Percentiles rank a stretch among this genome's conserved stretches.
Evolutionary conservation across 2,888 invertebrate genomes (phyloP).

Genomic region (Nephrotoma appendiculata): DNA sequence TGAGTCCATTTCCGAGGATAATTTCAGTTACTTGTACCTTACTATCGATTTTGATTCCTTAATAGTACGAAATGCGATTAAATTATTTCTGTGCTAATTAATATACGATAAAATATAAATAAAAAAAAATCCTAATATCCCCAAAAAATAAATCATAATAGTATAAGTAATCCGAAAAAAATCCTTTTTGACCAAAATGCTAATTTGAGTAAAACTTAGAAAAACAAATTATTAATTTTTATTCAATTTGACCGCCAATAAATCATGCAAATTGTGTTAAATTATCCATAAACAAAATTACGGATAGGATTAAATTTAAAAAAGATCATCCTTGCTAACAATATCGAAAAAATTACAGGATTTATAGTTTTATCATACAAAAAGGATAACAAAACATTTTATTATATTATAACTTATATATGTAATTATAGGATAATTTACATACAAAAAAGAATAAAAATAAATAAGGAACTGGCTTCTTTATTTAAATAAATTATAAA

Average conservation of each 20-base stretch:
- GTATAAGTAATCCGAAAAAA: not conserved
- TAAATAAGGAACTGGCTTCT: not conserved
- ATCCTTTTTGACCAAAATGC: not conserved
- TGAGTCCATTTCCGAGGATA: no score
- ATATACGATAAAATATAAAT: not conserved
- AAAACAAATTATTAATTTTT: not conserved
- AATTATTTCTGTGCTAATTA: not conserved
- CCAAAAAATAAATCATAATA: no score
- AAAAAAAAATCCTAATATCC: no score
- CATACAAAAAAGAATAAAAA: not conserved
- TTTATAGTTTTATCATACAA: not conserved
- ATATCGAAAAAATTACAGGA: not conserved
- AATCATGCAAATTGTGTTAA: not conserved
- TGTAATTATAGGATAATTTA: not conserved
- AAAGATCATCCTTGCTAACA: not conserved
- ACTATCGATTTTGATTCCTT: no score
- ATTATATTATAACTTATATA: not conserved
- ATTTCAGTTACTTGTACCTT: no score
- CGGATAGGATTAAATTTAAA: not conserved
- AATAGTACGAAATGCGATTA: not conserved
- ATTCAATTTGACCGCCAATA: not conserved
- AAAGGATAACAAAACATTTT: not conserved
- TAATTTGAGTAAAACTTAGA: not conserved
- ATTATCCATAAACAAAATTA: not conserved
- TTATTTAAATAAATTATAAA: not conserved